A percentile compares a stretch with the other conserved stretches of the same genome.
phyloP scores from a whole-genome alignment of 2,113 vertebrate genomes.

The Vombatus ursinus region DNA sequence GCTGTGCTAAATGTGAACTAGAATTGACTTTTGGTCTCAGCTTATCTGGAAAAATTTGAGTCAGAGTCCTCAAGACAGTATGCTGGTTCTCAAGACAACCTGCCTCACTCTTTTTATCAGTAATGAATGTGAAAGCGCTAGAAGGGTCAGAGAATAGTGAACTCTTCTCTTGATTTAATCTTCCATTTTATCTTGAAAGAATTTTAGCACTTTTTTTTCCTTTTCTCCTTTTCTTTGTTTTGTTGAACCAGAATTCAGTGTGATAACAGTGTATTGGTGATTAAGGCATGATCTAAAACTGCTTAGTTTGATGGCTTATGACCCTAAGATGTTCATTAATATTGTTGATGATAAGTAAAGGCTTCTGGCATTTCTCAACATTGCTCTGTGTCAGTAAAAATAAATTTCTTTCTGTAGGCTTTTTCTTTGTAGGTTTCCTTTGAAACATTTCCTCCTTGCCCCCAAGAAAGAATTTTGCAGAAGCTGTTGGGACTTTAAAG shows the following conservation, averaged over 20 bases:
- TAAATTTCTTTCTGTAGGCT: slow-evolving; percentile 50
- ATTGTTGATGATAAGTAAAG: slow-evolving; percentile 62
- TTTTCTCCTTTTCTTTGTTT: slow-evolving; percentile 61
- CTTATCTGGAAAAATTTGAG: slow-evolving; percentile 23
- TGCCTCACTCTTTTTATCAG: not conserved
- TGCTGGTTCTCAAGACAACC: not conserved
- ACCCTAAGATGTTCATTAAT: slow-evolving; percentile 58
- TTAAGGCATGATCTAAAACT: slow-evolving; percentile 56
- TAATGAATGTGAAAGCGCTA: not conserved
- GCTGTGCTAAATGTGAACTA: not conserved
- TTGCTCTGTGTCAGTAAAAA: slow-evolving; percentile 36
- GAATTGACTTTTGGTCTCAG: slow-evolving; percentile 33
- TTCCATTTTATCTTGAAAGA: slow-evolving; percentile 38
- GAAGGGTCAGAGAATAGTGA: slow-evolving; percentile 2
- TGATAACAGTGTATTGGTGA: slow-evolving; percentile 67
- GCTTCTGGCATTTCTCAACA: not conserved
- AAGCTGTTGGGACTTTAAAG: not conserved
- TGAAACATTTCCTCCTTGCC: slow-evolving; percentile 33
- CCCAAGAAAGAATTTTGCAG: slow-evolving; percentile 8
- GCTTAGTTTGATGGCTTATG: slow-evolving; percentile 50
- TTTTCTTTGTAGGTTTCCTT: slow-evolving; percentile 53
- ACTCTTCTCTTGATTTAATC: slow-evolving; percentile 38
- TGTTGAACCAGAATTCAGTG: slow-evolving; percentile 66
- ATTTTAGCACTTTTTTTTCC: slow-evolving; percentile 41
- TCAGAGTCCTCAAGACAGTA: not conserved